Evolutionary conservation across 2,113 vertebrate species (phyloP).

Genomic region (Agapornis roseicollis): DNA sequence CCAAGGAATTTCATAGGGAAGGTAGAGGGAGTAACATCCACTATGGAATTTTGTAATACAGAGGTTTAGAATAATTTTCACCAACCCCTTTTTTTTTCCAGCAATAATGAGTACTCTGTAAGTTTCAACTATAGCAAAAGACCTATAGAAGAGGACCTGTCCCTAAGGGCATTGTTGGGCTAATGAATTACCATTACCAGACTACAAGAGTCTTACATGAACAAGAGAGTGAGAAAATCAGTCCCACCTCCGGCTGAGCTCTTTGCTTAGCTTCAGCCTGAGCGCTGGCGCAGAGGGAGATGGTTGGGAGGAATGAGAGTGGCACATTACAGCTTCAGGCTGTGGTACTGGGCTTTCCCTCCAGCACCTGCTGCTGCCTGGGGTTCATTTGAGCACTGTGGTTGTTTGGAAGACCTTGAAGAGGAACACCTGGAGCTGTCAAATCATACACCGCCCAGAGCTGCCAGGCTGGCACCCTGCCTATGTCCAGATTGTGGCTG

Average conservation of each 20-base stretch:
- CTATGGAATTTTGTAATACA: background rate
- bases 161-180: background rate
- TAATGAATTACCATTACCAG: background rate
- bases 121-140: background rate
- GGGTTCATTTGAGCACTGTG: background rate
- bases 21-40: background rate
- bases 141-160: background rate
- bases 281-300: background rate
- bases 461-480: background rate
- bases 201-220: background rate
- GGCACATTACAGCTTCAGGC: background rate
- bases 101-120: background rate
- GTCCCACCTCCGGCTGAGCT: background rate
- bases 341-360: background rate
- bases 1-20: background rate
- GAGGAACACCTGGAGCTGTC: background rate
- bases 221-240: background rate
- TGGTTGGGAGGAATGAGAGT: background rate
- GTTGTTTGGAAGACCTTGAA: constrained; percentile 23
- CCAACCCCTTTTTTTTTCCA: background rate
- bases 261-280: background rate
- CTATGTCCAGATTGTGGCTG: background rate
- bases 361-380: background rate
- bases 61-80: background rate
- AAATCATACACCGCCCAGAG: background rate